Conservation (phyloP, 1,140 invertebrate species). For the Euglossa dilemma region DNA sequence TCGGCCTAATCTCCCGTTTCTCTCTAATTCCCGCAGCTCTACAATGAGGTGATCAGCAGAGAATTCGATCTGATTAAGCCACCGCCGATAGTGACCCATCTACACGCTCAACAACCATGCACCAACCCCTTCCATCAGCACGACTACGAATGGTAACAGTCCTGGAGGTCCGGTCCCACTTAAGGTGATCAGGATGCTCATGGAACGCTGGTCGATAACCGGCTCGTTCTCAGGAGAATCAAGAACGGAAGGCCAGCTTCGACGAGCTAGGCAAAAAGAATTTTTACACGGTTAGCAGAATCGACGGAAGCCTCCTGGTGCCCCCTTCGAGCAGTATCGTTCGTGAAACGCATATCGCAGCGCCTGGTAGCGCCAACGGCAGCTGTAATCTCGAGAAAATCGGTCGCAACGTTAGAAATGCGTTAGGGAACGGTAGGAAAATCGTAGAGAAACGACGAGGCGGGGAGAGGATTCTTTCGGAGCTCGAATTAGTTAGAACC, state of each 20-base stretch:
- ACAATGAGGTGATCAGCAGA: constrained; percentile 74
- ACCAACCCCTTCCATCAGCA: constrained; percentile 80
- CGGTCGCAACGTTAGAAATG: neutral
- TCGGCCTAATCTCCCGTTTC: neutral
- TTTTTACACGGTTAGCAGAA: neutral
- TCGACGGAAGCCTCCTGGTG: neutral
- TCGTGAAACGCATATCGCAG: neutral
- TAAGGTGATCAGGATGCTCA: constrained; percentile 27
- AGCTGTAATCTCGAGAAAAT: neutral
- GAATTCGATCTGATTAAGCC: constrained; percentile 74
- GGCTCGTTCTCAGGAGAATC: constrained; percentile 15
- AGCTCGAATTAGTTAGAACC: neutral
- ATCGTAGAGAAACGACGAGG: neutral
- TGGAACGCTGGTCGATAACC: constrained; percentile 5
- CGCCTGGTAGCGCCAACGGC: neutral
- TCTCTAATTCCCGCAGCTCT: constrained; percentile 65
- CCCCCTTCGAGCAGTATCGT: neutral
- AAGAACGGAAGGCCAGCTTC: constrained; percentile 7
- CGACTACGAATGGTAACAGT: constrained; percentile 78
- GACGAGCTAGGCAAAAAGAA: neutral
- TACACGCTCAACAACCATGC: constrained; percentile 78
- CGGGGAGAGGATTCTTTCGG: too few species aligned
- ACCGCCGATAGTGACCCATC: constrained; percentile 72
- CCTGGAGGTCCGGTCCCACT: constrained; percentile 37
- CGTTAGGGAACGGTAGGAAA: too few species aligned